Evolutionary conservation across 2,797 vertebrate species (phyloP).

Genomic region (Zonotrichia albicollis): DNA sequence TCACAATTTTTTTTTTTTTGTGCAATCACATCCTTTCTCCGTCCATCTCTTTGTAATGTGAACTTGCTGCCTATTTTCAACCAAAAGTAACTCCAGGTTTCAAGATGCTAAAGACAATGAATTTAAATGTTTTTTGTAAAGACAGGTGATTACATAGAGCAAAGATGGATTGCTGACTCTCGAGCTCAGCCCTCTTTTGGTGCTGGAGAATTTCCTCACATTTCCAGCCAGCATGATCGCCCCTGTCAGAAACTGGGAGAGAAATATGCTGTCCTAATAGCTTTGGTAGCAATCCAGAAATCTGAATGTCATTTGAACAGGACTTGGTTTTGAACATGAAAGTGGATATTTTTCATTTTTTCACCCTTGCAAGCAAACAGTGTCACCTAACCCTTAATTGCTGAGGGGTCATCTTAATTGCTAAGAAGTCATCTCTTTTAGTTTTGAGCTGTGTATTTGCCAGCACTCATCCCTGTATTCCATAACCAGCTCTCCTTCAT

Average conservation of each 20-base stretch:
- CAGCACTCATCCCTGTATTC: not conserved
- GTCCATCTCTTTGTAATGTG: not conserved
- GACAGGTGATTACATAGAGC: not conserved
- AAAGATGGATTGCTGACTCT: not conserved
- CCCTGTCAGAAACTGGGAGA: not conserved
- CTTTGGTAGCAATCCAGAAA: not conserved
- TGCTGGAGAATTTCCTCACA: not conserved
- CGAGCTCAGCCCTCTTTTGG: not conserved
- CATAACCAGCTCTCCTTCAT: not conserved
- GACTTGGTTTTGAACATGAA: not conserved
- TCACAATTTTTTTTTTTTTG: not conserved
- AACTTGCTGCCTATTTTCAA: not conserved
- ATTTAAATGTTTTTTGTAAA: not conserved
- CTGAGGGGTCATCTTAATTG: not conserved
- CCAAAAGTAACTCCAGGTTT: not conserved
- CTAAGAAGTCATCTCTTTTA: not conserved
- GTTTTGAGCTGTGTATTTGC: not conserved
- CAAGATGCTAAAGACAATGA: not conserved
- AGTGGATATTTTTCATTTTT: not conserved
- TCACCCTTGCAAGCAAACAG: not conserved
- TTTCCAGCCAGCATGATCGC: fast-evolving
- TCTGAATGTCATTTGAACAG: not conserved
- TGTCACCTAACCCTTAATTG: not conserved
- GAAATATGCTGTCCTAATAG: not conserved
- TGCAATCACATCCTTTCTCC: not conserved